A percentile compares a stretch with the other conserved stretches of the same genome.
Conservation (phyloP, 2,797 vertebrate genomes). For the Sebastes steindachneri region DNA sequence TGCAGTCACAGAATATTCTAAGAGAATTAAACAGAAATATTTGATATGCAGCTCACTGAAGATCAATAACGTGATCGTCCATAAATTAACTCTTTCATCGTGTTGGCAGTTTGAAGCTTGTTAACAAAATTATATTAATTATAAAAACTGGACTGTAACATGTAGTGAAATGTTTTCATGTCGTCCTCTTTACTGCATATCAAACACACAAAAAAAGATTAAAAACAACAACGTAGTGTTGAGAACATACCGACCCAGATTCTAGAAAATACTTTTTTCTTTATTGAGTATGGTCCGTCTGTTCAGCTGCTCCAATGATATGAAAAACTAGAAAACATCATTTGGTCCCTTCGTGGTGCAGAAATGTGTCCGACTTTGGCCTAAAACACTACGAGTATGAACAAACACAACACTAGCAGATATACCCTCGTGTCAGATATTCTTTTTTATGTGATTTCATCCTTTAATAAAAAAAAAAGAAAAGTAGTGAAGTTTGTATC, state of each 20-base stretch:
- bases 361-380: conserved; percentile 49
- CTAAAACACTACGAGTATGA: conserved; percentile 23
- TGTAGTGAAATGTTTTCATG: background rate
- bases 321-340: conserved; percentile 46
- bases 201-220: background rate
- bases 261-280: conserved; percentile 25
- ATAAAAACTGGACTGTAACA: conserved; percentile 6
- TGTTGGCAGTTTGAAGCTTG: conserved; percentile 51
- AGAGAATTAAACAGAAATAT: background rate
- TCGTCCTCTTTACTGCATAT: background rate
- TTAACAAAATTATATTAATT: conserved; percentile 1
- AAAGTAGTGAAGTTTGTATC: conserved; percentile 12
- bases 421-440: conserved; percentile 16
- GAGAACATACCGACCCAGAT: background rate
- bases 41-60: conserved; percentile 6
- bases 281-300: background rate
- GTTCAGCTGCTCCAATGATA: conserved; percentile 44
- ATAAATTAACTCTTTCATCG: background rate
- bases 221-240: background rate
- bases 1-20: background rate
- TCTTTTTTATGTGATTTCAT: conserved; percentile 10
- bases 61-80: background rate
- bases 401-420: conserved; percentile 28
- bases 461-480: conserved; percentile 7
- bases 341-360: conserved; percentile 68